A percentile compares a stretch with the other conserved stretches of the same genome.
phyloP scores from a whole-genome alignment of 2,888 invertebrate genomes.

The Ommatoiulus sabulosus region DNA sequence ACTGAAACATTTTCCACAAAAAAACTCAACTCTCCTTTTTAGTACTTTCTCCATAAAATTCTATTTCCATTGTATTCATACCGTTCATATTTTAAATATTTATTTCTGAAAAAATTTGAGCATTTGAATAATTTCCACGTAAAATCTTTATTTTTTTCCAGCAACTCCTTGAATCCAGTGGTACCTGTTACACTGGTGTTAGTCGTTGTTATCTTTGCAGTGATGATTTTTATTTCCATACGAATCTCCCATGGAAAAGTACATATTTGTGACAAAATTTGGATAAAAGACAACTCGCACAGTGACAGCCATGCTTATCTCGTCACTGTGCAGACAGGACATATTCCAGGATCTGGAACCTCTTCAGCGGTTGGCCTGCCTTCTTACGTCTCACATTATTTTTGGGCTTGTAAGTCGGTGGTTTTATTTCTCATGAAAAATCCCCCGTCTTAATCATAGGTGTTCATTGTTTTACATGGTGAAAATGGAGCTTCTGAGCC shows the following conservation, averaged over 20 bases:
- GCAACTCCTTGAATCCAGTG: constrained; percentile 59
- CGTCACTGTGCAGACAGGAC: constrained; percentile 67
- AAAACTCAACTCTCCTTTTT: too few species aligned
- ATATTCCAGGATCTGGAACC: constrained; percentile 66
- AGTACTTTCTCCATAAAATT: too few species aligned
- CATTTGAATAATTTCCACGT: too few species aligned
- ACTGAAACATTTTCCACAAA: too few species aligned
- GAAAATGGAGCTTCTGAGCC: constrained; percentile 68
- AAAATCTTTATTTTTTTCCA: neutral
- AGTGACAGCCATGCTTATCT: constrained; percentile 66
- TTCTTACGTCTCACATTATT: neutral
- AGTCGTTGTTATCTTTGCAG: constrained; percentile 61
- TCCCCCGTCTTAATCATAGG: constrained; percentile 62
- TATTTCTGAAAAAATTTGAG: too few species aligned
- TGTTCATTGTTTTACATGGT: constrained; percentile 68
- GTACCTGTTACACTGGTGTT: constrained; percentile 63
- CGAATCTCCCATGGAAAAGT: neutral
- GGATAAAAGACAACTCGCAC: constrained; percentile 65
- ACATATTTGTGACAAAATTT: constrained; percentile 21
- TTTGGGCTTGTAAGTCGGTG: neutral
- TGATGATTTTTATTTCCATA: neutral
- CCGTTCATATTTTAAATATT: too few species aligned
- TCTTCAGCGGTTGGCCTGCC: constrained; percentile 66
- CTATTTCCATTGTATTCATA: too few species aligned
- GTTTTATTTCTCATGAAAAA: neutral